These are phyloP conservation scores for Epicampocera succincta DNA, from an alignment of 2,888 invertebrate species.

Conservation along the genomic window DNA sequence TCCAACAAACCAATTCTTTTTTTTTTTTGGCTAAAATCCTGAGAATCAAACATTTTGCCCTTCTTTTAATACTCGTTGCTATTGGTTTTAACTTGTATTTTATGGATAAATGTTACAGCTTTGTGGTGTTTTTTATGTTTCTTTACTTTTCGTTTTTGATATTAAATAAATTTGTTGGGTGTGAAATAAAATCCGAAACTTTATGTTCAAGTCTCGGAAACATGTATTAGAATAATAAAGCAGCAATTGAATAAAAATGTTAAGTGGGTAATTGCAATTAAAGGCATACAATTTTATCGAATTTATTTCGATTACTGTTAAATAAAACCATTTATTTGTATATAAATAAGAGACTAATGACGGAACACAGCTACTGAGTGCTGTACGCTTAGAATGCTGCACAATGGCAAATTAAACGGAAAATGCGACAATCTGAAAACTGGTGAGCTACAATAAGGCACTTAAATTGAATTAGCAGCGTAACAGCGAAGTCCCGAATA, in stretches of 20 bases:
- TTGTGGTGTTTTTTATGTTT: slow-evolving; percentile 68
- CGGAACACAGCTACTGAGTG: too few species aligned
- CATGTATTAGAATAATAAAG: background rate
- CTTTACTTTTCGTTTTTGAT: slow-evolving; percentile 53
- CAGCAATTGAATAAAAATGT: slow-evolving; percentile 21
- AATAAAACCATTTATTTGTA: too few species aligned
- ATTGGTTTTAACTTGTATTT: slow-evolving; percentile 63
- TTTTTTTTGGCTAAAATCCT: slow-evolving; percentile 18
- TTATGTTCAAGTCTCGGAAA: slow-evolving; percentile 18
- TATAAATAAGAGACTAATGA: too few species aligned
- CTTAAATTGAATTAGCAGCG: too few species aligned
- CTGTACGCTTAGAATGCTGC: too few species aligned
- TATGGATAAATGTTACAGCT: slow-evolving; percentile 65
- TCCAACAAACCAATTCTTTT: background rate
- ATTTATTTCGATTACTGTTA: too few species aligned
- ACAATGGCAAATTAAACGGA: too few species aligned
- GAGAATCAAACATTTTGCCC: slow-evolving; percentile 11
- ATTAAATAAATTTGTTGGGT: slow-evolving; percentile 64
- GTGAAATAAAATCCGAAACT: slow-evolving; percentile 48
- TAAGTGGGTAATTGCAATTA: slow-evolving; percentile 37
- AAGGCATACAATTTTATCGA: slow-evolving; percentile 14
- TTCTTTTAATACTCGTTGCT: slow-evolving; percentile 45
- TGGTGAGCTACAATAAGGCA: too few species aligned
- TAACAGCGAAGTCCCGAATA: too few species aligned
- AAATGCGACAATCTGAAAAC: too few species aligned